phyloP scores from a whole-genome alignment of 2,888 invertebrate genomes.

The Mycalesis mineus region DNA sequence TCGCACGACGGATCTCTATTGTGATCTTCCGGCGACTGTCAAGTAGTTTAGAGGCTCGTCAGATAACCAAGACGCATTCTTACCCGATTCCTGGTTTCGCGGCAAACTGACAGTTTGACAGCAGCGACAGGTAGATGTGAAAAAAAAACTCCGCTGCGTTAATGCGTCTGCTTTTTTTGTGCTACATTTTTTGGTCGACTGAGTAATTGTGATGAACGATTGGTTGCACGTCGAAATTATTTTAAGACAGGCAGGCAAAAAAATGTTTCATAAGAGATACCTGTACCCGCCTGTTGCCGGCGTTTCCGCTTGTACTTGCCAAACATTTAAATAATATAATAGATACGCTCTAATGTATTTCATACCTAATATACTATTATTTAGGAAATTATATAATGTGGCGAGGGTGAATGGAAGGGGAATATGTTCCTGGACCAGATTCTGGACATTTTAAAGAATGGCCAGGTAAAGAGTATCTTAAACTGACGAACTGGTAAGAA shows the following conservation, averaged over 20 bases:
- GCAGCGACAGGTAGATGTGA: slow-evolving; percentile 28
- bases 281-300: neutral
- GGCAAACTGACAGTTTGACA: slow-evolving; percentile 28
- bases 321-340: too few species aligned
- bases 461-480: too few species aligned
- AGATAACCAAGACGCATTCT: slow-evolving; percentile 18
- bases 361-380: too few species aligned
- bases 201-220: slow-evolving; percentile 9
- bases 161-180: slow-evolving; percentile 7
- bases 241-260: neutral
- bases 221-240: neutral
- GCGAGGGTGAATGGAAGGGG: too few species aligned
- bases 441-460: too few species aligned
- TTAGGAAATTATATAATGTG: too few species aligned
- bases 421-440: too few species aligned
- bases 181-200: slow-evolving; percentile 4
- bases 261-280: neutral
- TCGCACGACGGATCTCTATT: neutral
- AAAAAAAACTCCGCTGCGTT: slow-evolving; percentile 8
- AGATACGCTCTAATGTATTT: too few species aligned
- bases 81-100: slow-evolving; percentile 23
- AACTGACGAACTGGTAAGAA: too few species aligned
- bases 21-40: neutral
- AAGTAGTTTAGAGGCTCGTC: slow-evolving; percentile 8
- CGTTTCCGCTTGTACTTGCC: neutral